These are phyloP conservation scores for Bradysia coprophila DNA, from an alignment of 1,140 invertebrate species.

Conservation along the genomic window DNA sequence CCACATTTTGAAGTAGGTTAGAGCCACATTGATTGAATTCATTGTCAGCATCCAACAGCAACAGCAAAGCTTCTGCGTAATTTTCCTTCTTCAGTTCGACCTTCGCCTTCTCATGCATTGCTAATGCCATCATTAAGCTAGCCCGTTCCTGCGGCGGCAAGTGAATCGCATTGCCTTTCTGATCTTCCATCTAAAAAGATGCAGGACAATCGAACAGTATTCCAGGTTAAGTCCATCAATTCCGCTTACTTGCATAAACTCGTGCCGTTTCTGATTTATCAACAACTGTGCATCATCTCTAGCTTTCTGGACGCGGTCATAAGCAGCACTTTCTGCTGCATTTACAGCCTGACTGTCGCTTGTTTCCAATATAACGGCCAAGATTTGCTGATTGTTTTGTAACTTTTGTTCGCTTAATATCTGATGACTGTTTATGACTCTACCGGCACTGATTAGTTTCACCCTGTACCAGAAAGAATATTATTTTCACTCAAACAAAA, in stretches of 20 bases:
- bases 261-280: neutral
- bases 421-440: slow-evolving; percentile 32
- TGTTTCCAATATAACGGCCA: slow-evolving; percentile 37
- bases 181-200: slow-evolving; percentile 48
- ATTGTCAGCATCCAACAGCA: slow-evolving; percentile 56
- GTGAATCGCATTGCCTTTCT: slow-evolving; percentile 47
- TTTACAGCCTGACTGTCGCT: slow-evolving; percentile 15
- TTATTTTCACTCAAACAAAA: slow-evolving; percentile 1
- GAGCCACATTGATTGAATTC: slow-evolving; percentile 50
- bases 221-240: too few relatives aligned
- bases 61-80: slow-evolving; percentile 43
- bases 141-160: slow-evolving; percentile 44
- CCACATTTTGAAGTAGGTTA: slow-evolving; percentile 44
- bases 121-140: slow-evolving; percentile 48
- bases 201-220: too few relatives aligned
- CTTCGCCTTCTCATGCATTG: slow-evolving; percentile 57
- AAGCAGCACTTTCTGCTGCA: slow-evolving; percentile 11
- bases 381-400: slow-evolving; percentile 45
- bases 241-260: neutral
- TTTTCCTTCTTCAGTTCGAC: slow-evolving; percentile 41
- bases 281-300: slow-evolving; percentile 13
- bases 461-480: slow-evolving; percentile 22
- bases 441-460: slow-evolving; percentile 45
- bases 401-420: slow-evolving; percentile 31
- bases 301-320: slow-evolving; percentile 14